Percentiles rank a stretch among this genome's conserved stretches.
These are phyloP conservation scores for Cryptocephalus primarius DNA, from an alignment of 2,888 invertebrate species.

Conservation along the genomic window DNA sequence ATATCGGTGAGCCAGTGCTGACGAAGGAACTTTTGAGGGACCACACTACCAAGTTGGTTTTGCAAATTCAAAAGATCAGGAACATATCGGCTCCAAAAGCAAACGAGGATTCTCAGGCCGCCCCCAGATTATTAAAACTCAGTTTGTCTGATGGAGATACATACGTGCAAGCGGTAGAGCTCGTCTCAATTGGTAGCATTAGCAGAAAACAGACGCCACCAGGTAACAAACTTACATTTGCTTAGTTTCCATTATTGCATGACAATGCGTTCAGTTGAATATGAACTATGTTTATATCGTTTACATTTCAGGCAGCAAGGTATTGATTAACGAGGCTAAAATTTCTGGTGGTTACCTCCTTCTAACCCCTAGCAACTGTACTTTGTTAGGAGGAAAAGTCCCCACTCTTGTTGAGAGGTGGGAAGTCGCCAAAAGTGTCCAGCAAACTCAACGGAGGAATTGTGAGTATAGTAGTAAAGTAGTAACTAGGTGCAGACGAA, in stretches of 20 bases:
- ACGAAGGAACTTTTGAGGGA: constrained; percentile 57
- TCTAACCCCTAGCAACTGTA: constrained; percentile 54
- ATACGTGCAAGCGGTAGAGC: constrained; percentile 67
- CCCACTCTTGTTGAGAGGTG: constrained; percentile 76
- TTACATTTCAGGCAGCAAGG: constrained; percentile 46
- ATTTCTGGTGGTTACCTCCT: constrained; percentile 52
- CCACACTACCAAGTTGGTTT: constrained; percentile 47
- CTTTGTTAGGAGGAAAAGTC: constrained; percentile 77
- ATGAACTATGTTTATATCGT: no score
- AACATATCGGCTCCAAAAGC: constrained; percentile 86
- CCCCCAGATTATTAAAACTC: constrained; percentile 75
- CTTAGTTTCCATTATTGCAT: no score
- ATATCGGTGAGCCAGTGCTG: constrained; percentile 66
- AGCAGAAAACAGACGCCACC: constrained; percentile 64
- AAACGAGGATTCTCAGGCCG: constrained; percentile 72
- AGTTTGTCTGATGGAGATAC: constrained; percentile 77
- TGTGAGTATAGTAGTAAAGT: constrained; percentile 12
- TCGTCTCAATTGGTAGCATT: constrained; percentile 56
- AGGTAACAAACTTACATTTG: constrained; percentile 36
- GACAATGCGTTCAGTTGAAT: no score
- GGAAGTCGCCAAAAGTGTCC: constrained; percentile 50
- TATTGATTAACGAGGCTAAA: constrained; percentile 55
- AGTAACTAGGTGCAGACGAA: no score
- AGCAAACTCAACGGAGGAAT: constrained; percentile 17
- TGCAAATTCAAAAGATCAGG: constrained; percentile 80